Evolutionary conservation across 2,113 vertebrate species (phyloP), one percentile per base, ranked within the genome.

Genomic region (Malurus alboscapulatus): DNA sequence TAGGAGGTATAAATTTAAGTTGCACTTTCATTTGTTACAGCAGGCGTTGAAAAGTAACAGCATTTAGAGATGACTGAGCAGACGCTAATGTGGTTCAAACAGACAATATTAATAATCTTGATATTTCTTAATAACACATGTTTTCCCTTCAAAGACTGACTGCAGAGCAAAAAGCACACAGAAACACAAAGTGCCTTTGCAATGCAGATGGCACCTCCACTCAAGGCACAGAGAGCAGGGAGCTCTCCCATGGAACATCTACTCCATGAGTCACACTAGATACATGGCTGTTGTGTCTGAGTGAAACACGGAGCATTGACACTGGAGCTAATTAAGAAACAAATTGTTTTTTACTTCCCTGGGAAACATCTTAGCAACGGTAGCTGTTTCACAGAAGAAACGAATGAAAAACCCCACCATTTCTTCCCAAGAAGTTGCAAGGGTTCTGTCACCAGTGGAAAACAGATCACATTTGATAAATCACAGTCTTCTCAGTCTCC

Each of bases 91-190:
- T 78, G 78, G 88, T 82, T 95, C 92, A 94, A 94, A 73, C 44
- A 95, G 85, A 91, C 84, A 97, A 86, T 94, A 91, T 94, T 95
- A 96, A 96, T 95, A 96, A 97, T 94, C 91, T 96, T 85, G 68
- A 81, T 95, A 90, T 95, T 96, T 92, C 68, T 97, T 96, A 95
- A 91, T 93, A 97, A 94, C 68, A 87, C 21, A 51, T 81, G 55
- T 73, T 97, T 97, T 95, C 61, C 76, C 88, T 92, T 95, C 81
- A 47, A 91, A 95, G 94, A 32, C 48, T 58, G 61, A 84, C 57
- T 59, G 74, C 26, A 54, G 75, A 86, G 36, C 63, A 89, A 66
- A 65, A 88, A 92, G 63, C 55, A 66, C n/a, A 44, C n/a, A 57
- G 74, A 66, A 90, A 77, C 34, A 66, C 16, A 1, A 24, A 72